These are phyloP conservation scores for Volucella zonaria DNA, from an alignment of 2,888 invertebrate genomes.

Conservation along the genomic window DNA sequence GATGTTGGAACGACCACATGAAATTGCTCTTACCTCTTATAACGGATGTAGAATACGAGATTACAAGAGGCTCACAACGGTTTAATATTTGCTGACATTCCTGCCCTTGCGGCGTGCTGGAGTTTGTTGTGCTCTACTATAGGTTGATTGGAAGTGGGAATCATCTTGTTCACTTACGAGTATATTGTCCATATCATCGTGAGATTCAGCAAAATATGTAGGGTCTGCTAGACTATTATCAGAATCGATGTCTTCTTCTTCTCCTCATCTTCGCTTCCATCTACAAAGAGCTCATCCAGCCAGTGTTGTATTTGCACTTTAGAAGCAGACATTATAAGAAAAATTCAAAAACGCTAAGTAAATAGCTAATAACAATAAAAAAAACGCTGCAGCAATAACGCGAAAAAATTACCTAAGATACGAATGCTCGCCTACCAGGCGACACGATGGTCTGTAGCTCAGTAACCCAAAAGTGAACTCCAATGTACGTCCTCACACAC, in stretches of 20 bases:
- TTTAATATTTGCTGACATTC: not conserved
- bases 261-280: not conserved
- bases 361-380: too few species aligned
- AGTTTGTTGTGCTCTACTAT: not conserved
- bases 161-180: not conserved
- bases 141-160: not conserved
- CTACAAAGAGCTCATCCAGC: not conserved
- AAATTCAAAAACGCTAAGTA: too few species aligned
- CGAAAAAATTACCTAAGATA: not conserved
- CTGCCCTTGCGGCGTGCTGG: not conserved
- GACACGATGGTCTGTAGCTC: not conserved
- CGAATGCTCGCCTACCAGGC: not conserved
- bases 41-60: not conserved
- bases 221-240: not conserved
- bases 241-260: not conserved
- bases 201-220: not conserved
- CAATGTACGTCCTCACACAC: not conserved
- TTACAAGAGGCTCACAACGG: conserved; percentile 6
- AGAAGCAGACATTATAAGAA: too few species aligned
- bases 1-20: too few species aligned
- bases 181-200: not conserved
- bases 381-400: not conserved
- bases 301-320: too few species aligned
- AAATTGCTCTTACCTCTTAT: not conserved
- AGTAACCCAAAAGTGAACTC: not conserved